These are phyloP conservation scores for Yoshiicerus persimilis DNA, from an alignment of 1,140 invertebrate genomes.

Conservation along the genomic window DNA sequence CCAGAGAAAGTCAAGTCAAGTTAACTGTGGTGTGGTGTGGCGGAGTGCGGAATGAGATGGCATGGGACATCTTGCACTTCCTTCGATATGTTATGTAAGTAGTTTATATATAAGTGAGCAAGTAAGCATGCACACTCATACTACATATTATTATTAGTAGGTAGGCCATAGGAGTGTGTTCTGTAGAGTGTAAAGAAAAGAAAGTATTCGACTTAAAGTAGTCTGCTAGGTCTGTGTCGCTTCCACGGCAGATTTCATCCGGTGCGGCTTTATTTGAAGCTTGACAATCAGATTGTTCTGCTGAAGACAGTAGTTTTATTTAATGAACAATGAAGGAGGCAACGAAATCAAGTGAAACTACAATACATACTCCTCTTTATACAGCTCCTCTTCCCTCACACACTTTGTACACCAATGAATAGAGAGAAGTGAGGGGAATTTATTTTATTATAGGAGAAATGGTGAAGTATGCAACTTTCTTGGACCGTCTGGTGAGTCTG, in stretches of 20 bases:
- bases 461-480: conserved; percentile 22
- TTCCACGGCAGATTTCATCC: not conserved
- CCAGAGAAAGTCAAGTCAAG: not conserved
- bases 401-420: not conserved
- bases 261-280: conserved; percentile 15
- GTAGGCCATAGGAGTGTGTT: no score
- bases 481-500: not conserved
- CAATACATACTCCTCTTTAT: not conserved
- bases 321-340: conserved; percentile 13
- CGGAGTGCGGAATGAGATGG: no score
- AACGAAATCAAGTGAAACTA: not conserved
- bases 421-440: not conserved
- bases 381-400: not conserved
- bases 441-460: conserved; percentile 26
- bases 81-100: not conserved
- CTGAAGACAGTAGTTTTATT: conserved; percentile 12
- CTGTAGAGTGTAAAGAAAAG: not conserved
- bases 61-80: not conserved
- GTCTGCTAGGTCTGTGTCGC: not conserved
- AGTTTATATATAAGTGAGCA: not conserved
- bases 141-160: not conserved
- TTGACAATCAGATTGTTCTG: conserved; percentile 17
- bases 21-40: not conserved
- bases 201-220: not conserved
- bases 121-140: not conserved